Percentiles rank a stretch among this genome's conserved stretches.
phyloP scores from a whole-genome alignment of 2,113 vertebrate species.

The Willisornis vidua region DNA sequence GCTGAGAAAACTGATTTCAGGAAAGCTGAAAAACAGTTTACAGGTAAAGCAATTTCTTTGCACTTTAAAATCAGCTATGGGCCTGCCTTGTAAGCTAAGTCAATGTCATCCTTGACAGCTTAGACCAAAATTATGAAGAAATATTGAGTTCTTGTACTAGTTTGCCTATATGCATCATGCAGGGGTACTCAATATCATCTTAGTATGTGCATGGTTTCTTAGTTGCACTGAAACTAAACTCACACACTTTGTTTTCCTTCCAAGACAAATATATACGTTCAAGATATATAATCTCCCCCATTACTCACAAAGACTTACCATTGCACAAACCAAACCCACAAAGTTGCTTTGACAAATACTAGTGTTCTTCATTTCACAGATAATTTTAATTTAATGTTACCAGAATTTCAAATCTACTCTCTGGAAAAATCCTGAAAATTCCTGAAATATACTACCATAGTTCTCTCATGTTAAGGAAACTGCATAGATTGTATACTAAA shows the following conservation, averaged over 20 bases:
- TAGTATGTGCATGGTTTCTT: neutral
- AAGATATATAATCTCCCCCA: neutral
- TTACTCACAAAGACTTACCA: neutral
- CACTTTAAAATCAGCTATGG: neutral
- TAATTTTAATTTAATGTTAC: neutral
- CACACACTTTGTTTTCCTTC: neutral
- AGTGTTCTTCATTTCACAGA: neutral
- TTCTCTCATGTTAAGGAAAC: neutral
- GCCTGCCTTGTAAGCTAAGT: neutral
- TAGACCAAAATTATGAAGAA: neutral
- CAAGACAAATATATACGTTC: neutral
- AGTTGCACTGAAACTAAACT: neutral
- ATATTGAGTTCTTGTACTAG: neutral
- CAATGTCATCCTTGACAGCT: neutral
- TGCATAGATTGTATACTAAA: neutral
- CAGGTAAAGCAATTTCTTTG: neutral
- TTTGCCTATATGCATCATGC: neutral
- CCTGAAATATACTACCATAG: neutral
- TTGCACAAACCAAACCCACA: neutral
- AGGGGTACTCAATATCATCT: neutral
- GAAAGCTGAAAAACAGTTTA: neutral
- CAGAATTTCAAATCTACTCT: neutral
- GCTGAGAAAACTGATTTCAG: neutral
- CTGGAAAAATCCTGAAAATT: neutral
- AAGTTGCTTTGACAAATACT: neutral